These are phyloP conservation scores for Gastrophryne carolinensis DNA, from an alignment of 2,797 vertebrate genomes.

Conservation along the genomic window DNA sequence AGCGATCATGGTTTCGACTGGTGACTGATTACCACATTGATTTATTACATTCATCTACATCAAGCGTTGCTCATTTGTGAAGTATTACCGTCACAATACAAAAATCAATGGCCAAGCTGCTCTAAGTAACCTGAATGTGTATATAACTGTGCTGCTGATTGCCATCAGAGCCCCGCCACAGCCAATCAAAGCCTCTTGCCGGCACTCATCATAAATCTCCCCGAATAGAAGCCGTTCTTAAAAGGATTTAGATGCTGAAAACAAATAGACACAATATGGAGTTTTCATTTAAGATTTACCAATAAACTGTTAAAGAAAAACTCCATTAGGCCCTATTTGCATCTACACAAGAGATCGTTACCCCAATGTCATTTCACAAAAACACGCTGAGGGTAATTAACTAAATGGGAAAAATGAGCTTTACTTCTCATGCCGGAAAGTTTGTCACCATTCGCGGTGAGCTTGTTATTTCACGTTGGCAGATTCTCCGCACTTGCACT, in stretches of 20 bases:
- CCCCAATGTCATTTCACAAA: no score
- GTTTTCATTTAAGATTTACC: neutral
- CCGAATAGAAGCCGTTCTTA: neutral
- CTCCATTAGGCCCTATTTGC: neutral
- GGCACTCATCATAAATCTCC: neutral
- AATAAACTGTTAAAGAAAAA: neutral
- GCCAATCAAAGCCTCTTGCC: neutral
- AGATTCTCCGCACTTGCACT: no score
- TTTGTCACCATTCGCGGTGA: no score
- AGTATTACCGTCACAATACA: neutral
- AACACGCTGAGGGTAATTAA: no score
- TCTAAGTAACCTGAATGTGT: slow-evolving; percentile 4
- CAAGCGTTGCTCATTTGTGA: slow-evolving; percentile 1
- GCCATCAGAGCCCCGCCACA: neutral
- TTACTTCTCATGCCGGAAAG: no score
- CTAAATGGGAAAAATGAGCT: no score
- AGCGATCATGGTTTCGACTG: neutral
- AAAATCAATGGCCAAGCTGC: slow-evolving; percentile 22
- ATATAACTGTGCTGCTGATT: neutral
- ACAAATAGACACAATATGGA: neutral
- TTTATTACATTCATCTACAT: slow-evolving; percentile 32
- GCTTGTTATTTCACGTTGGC: no score
- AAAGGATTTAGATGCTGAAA: neutral
- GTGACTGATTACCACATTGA: slow-evolving; percentile 32
- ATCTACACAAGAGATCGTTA: neutral